Evolutionary conservation across 2,113 vertebrate species (phyloP).

Genomic region (Gymnocephalus cernua): DNA sequence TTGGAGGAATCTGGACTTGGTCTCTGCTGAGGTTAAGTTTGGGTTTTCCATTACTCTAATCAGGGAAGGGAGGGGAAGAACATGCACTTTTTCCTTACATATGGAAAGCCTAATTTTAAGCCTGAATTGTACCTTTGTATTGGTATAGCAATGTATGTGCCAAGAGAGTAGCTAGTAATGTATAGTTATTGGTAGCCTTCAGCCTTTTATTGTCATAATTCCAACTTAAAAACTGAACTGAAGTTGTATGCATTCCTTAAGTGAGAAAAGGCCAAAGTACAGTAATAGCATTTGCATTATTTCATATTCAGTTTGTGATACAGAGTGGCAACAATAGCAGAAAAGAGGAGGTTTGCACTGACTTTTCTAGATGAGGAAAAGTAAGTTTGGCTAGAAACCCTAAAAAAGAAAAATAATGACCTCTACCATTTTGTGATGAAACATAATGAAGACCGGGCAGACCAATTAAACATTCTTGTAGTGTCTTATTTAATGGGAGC

Average conservation of each 20-base stretch:
- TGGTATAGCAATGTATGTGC: background rate
- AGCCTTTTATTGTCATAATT: conserved; percentile 12
- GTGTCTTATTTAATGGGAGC: conserved; percentile 22
- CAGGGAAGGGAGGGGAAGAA: conserved; percentile 38
- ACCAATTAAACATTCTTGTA: conserved; percentile 37
- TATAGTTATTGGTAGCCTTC: background rate
- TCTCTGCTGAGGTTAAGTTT: conserved; percentile 36
- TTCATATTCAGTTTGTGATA: conserved; percentile 15
- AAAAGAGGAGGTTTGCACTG: conserved; percentile 10
- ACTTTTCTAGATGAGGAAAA: background rate
- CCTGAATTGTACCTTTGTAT: background rate
- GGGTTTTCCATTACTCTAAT: conserved; percentile 55
- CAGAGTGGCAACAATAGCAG: background rate
- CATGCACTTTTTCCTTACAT: background rate
- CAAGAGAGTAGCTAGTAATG: conserved; percentile 14
- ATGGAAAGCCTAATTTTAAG: conserved; percentile 28
- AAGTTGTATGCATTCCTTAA: conserved; percentile 17
- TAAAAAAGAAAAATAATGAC: conserved; percentile 15
- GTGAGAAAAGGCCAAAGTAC: background rate
- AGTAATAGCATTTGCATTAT: conserved; percentile 14
- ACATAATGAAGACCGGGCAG: conserved; percentile 47
- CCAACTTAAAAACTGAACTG: background rate
- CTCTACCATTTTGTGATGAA: conserved; percentile 27
- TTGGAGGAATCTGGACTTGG: conserved; percentile 44
- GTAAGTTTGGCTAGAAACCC: background rate